A percentile compares a stretch with the other conserved stretches of the same genome.
Conservation (phyloP, 2,888 invertebrate species). For the Gastrophysa polygoni region DNA sequence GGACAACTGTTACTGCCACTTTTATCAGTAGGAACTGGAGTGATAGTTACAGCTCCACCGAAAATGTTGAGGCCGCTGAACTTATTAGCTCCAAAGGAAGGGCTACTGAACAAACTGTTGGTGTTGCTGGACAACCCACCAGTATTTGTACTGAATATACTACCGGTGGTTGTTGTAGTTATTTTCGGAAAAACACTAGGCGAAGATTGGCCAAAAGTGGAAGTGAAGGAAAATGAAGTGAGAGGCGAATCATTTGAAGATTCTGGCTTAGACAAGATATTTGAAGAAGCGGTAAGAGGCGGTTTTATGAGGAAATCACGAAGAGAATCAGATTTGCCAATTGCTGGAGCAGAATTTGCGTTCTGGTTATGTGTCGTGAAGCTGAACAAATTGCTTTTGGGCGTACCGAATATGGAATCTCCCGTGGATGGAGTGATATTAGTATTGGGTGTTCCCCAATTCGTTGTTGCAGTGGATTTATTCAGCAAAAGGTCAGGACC, state of each 20-base stretch:
- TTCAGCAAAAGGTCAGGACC: constrained; percentile 26
- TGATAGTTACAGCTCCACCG: background rate
- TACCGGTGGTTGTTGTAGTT: background rate
- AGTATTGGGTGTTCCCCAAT: constrained; percentile 27
- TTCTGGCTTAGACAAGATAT: background rate
- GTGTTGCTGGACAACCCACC: constrained; percentile 11
- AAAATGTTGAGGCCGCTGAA: constrained; percentile 3
- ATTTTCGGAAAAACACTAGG: background rate
- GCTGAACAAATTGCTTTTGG: constrained; percentile 20
- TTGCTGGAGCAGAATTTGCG: background rate
- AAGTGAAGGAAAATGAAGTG: background rate
- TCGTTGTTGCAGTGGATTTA: background rate
- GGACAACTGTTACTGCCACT: background rate
- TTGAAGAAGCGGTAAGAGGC: constrained; percentile 8
- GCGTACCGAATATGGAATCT: constrained; percentile 35
- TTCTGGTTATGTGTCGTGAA: constrained; percentile 5
- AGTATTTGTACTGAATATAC: background rate
- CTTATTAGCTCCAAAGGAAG: background rate
- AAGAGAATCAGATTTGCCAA: constrained; percentile 27
- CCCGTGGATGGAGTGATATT: constrained; percentile 24
- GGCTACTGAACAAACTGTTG: constrained; percentile 1
- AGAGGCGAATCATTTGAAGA: constrained; percentile 12
- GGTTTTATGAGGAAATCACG: constrained; percentile 34
- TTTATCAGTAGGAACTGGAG: background rate
- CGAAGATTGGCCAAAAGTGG: constrained; percentile 7